Percentiles rank a stretch among this genome's conserved stretches.
phyloP scores from a whole-genome alignment of 1,140 invertebrate genomes.

The Branchinecta lynchi region DNA sequence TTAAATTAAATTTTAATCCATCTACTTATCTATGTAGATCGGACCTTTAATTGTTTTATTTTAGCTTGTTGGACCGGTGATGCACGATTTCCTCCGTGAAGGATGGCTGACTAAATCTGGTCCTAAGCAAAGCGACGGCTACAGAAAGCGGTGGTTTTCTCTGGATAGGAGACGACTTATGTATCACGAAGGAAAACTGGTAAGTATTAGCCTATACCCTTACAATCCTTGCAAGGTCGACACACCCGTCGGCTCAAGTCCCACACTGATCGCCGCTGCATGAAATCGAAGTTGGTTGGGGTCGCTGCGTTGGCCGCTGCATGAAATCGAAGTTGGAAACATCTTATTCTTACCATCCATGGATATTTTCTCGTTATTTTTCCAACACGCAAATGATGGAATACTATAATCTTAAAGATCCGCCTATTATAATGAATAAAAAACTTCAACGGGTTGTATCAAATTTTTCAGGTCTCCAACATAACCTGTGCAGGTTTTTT shows the following conservation, averaged over 20 bases:
- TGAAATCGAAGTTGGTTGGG: too few species aligned
- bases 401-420: too few species aligned
- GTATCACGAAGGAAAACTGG: constrained; percentile 71
- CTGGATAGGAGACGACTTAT: constrained; percentile 75
- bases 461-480: too few species aligned
- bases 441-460: too few species aligned
- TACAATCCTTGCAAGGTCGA: not conserved
- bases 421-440: too few species aligned
- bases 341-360: too few species aligned
- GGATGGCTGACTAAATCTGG: constrained; percentile 52
- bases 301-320: too few species aligned
- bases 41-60: constrained; percentile 11
- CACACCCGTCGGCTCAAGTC: not conserved
- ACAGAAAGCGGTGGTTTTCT: constrained; percentile 71
- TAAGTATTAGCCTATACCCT: constrained; percentile 30
- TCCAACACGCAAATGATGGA: too few species aligned
- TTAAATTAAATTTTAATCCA: not conserved
- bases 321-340: too few species aligned
- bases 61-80: constrained; percentile 18
- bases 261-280: not conserved
- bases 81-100: constrained; percentile 32
- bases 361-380: too few species aligned
- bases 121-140: constrained; percentile 56
- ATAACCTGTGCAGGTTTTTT: too few species aligned
- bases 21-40: constrained; percentile 12